Conservation (phyloP, 2,797 vertebrate species). For the Sebastes oblongus region DNA sequence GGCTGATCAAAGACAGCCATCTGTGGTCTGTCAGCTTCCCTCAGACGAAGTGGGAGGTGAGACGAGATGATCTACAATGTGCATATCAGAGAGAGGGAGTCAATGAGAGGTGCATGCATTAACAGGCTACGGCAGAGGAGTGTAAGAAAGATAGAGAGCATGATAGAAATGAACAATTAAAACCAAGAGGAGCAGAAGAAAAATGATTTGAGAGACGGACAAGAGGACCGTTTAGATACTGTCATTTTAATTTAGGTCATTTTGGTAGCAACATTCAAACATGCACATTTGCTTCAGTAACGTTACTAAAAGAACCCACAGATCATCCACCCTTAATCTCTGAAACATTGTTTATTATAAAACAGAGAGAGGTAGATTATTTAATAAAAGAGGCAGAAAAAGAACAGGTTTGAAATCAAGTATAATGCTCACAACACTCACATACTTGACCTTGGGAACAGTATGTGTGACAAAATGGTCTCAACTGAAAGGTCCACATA, state of each 20-base stretch:
- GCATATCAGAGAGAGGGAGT: conserved; percentile 37
- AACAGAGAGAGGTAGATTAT: not conserved
- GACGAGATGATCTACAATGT: conserved; percentile 50
- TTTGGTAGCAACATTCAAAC: not conserved
- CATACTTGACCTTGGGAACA: not conserved
- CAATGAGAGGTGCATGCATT: conserved; percentile 30
- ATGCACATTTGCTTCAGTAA: not conserved
- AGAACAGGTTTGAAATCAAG: not conserved
- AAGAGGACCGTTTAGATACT: not conserved
- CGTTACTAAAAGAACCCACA: not conserved
- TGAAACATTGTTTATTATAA: not conserved
- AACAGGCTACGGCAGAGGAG: conserved; percentile 71
- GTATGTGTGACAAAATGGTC: not conserved
- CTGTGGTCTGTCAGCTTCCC: conserved; percentile 67
- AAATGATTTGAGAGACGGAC: not conserved
- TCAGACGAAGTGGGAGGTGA: conserved; percentile 61
- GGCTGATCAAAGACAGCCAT: conserved; percentile 79
- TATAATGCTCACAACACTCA: not conserved
- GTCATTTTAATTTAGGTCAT: not conserved
- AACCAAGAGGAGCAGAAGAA: not conserved
- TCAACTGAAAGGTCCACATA: not conserved
- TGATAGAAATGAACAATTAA: conserved; percentile 13
- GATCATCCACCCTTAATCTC: too few species aligned
- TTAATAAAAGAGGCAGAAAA: not conserved
- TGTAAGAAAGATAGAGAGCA: not conserved